Evolutionary conservation across 64 coral and sea anemone species (phyloP).

Genomic region (Actinia equina): DNA sequence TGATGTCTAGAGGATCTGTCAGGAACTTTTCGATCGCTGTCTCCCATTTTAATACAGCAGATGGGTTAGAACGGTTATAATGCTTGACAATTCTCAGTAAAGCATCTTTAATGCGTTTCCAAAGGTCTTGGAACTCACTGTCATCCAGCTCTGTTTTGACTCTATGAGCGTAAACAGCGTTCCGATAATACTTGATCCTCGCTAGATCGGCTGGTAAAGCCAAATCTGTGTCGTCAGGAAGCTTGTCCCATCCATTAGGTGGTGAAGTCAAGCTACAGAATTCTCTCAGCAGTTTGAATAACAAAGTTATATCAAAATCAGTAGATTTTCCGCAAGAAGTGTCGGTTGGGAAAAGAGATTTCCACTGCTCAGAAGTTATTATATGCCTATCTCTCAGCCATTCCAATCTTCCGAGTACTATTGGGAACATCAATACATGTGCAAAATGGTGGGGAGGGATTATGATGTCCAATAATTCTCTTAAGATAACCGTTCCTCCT

Average conservation of each 20-base stretch:
- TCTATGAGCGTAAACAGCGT: not conserved
- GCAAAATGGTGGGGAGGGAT: too few species aligned
- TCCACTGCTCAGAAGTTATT: not conserved
- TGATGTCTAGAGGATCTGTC: not conserved
- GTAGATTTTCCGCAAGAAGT: conserved; percentile 12
- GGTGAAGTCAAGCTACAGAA: not conserved
- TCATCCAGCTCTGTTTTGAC: not conserved
- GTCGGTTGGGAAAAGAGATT: not conserved
- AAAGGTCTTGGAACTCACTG: not conserved
- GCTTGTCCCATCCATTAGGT: not conserved
- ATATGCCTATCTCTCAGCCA: too few species aligned
- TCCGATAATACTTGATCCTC: conserved; percentile 10
- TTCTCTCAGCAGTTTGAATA: conserved; percentile 25
- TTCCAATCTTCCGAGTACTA: too few species aligned
- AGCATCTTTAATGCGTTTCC: not conserved
- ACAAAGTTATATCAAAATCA: conserved; percentile 18
- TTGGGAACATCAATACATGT: too few species aligned
- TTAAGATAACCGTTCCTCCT: too few species aligned
- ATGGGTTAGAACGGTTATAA: not conserved
- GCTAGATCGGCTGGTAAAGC: conserved; percentile 6
- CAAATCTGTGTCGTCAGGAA: not conserved
- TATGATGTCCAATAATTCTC: too few species aligned
- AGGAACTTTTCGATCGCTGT: not conserved
- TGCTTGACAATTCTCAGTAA: not conserved
- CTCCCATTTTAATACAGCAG: not conserved